Percentiles rank a stretch among this genome's conserved stretches.
Evolutionary conservation across 2,113 vertebrate genomes (phyloP).

Genomic region (Sprattus sprattus): DNA sequence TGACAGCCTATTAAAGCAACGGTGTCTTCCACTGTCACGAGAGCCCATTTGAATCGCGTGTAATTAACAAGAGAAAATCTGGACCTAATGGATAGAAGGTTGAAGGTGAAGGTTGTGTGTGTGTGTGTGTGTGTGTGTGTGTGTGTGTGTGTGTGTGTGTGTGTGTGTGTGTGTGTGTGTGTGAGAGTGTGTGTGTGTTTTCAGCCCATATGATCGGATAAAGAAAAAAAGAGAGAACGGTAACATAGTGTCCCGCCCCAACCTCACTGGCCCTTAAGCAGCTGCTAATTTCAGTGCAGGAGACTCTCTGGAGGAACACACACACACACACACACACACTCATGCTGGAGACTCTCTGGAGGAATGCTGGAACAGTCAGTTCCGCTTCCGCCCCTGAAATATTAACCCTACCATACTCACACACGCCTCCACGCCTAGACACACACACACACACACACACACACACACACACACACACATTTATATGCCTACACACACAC

Average conservation of each 20-base stretch:
- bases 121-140: neutral
- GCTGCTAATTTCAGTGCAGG: slow-evolving; percentile 49
- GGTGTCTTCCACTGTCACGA: neutral
- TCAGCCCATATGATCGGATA: neutral
- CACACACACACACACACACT: neutral
- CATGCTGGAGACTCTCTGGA: slow-evolving; percentile 40
- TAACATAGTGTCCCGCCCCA: neutral
- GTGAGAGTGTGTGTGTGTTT: neutral
- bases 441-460: neutral
- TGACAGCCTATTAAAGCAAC: neutral
- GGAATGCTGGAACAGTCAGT: slow-evolving; percentile 21
- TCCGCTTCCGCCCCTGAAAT: neutral
- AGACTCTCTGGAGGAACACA: slow-evolving; percentile 40
- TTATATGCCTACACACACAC: neutral
- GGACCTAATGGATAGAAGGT: neutral
- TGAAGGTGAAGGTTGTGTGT: slow-evolving; percentile 2
- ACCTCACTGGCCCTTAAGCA: slow-evolving; percentile 29
- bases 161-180: slow-evolving; percentile 9
- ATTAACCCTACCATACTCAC: slow-evolving; percentile 28
- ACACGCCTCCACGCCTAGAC: neutral
- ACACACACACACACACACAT: neutral
- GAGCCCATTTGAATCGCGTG: neutral
- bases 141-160: slow-evolving; percentile 3
- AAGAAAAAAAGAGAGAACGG: neutral
- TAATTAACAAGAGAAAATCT: slow-evolving; percentile 8